Base-by-base conservation (phyloP, 1,140 invertebrate species). In the Leptonema lineaticorne region DNA sequence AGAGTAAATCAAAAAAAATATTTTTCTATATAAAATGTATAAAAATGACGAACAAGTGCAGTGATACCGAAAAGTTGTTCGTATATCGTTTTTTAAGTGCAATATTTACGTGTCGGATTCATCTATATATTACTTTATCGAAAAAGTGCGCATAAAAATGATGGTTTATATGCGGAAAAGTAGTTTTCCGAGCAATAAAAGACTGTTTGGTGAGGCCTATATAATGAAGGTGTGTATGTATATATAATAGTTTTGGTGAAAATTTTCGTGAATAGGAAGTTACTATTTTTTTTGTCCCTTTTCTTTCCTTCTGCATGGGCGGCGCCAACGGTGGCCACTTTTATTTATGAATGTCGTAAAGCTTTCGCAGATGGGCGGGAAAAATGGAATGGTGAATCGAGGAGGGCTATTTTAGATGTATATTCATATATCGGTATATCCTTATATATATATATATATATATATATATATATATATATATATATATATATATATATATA, bases 321-420 rank as follows among this genome's bases (percentile, higher is more conserved):
- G 65, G 30, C 65, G 65, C 65, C 57, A 33, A 16, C 56, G 65
- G 65, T 30, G 50, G 57, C 56, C 37, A 59, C 65, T 67, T 67
- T 67, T 67, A 67, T 67, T 67, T 67, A 67, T 67, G 56, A 58
- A 41, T 59, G 65, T 59, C 57, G 53, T 67, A 67, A 67, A 67
- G 65, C 65, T 67, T 59, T 67, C 65, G 57, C 65, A 64, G 62
- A 62, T 62, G 59, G 59, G 59, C 59, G 59, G 59, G 37, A 33
- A 62, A 45, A 27, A 41, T 24, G 62, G 29, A 30, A n/a, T 16
- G 16, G 33, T 16, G 16, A 41, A 41, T n/a, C n/a, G 33, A 37
- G 22, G 37, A 18, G 59, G 59, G n/a, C n/a, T n/a, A n/a, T n/a
- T n/a, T n/a, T n/a, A n/a, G n/a, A n/a, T n/a, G n/a, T n/a, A n/a